Conservation (phyloP, 1,140 invertebrate species). For the Panulirus ornatus region DNA sequence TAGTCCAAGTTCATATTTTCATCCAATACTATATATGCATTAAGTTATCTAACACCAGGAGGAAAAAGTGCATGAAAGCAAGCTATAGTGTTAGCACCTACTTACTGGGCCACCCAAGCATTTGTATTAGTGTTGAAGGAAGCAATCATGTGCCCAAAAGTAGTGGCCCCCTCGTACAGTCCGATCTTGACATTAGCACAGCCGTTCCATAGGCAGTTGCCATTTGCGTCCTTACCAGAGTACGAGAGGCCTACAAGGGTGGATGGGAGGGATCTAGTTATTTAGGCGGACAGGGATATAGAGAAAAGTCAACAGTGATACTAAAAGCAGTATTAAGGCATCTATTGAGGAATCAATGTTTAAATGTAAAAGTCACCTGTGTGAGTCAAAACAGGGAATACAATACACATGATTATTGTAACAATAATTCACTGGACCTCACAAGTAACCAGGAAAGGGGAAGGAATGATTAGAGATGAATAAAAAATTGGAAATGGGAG, state of each 20-base stretch:
- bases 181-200: slow-evolving; percentile 90
- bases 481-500: too few relatives aligned
- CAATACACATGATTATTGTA: too few relatives aligned
- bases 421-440: too few relatives aligned
- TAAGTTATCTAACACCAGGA: background rate
- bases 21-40: background rate
- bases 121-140: slow-evolving; percentile 97
- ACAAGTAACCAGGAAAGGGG: too few relatives aligned
- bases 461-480: too few relatives aligned
- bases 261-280: slow-evolving; percentile 32
- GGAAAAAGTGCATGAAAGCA: slow-evolving; percentile 18
- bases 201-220: slow-evolving; percentile 86
- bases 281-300: slow-evolving; percentile 77
- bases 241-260: slow-evolving; percentile 85
- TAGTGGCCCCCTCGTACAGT: slow-evolving; percentile 87
- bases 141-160: slow-evolving; percentile 87
- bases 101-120: slow-evolving; percentile 90
- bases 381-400: too few relatives aligned
- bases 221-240: slow-evolving; percentile 84
- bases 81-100: slow-evolving; percentile 58
- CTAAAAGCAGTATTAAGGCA: too few relatives aligned
- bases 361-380: too few relatives aligned
- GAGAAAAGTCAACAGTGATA: too few relatives aligned
- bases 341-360: too few relatives aligned
- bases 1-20: background rate